A percentile compares a stretch with the other conserved stretches of the same genome.
Evolutionary conservation across 64 coral and sea anemone genomes (phyloP).

Genomic region (Montipora efflorescens): DNA sequence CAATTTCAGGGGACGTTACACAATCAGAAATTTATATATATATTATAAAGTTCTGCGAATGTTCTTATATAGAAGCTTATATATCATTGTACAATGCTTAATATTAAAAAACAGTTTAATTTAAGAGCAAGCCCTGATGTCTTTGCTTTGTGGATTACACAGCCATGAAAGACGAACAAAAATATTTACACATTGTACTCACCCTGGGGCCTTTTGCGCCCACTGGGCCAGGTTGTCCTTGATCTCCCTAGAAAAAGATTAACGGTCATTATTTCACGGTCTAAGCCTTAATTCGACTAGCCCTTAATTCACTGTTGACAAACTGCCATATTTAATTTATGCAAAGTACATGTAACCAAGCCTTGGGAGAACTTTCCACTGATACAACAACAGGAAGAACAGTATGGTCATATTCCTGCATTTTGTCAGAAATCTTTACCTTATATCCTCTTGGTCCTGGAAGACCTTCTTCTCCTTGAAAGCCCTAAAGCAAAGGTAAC

Average conservation of each 20-base stretch:
- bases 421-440: neutral
- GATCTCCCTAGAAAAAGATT: conserved; percentile 45
- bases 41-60: too few relatives aligned
- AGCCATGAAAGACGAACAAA: neutral
- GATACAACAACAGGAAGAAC: neutral
- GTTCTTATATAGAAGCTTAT: too few relatives aligned
- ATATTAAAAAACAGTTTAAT: too few relatives aligned
- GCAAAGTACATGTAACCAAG: neutral
- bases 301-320: neutral
- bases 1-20: too few relatives aligned
- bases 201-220: conserved; percentile 80
- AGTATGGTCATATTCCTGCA: too few relatives aligned
- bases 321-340: conserved; percentile 22
- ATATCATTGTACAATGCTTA: too few relatives aligned
- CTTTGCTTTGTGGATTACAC: too few relatives aligned
- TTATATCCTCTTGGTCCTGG: conserved; percentile 72
- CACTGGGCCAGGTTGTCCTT: conserved; percentile 69
- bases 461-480: conserved; percentile 87
- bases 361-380: neutral
- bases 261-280: neutral
- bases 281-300: neutral
- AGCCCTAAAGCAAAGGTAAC: conserved; percentile 66
- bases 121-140: too few relatives aligned
- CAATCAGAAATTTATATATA: too few relatives aligned
- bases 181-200: conserved; percentile 2